Percentiles rank a stretch among this genome's conserved stretches.
Conservation (phyloP, 2,888 invertebrate species). For the Cephus runcator region DNA sequence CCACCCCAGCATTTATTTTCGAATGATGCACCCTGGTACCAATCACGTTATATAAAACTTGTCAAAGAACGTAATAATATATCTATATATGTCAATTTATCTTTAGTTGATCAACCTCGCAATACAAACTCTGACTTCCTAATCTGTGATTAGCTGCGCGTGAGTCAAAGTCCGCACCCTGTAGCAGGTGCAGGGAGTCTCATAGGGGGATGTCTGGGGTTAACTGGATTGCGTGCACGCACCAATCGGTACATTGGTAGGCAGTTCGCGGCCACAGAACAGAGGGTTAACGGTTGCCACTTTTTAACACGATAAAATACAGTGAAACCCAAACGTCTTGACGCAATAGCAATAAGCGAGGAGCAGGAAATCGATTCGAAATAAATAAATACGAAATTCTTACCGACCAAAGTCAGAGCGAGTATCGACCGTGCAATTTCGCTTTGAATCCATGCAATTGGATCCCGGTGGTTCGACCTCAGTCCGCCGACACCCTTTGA, state of each 20-base stretch:
- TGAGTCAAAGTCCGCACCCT: background rate
- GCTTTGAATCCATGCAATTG: background rate
- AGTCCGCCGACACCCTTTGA: background rate
- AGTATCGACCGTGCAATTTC: background rate
- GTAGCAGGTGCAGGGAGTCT: background rate
- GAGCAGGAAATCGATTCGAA: background rate
- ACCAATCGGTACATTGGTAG: background rate
- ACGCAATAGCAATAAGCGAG: background rate
- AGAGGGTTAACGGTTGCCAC: background rate
- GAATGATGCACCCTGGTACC: background rate
- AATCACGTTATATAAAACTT: background rate
- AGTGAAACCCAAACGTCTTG: background rate
- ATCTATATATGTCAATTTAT: too few relatives aligned
- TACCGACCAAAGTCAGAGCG: background rate
- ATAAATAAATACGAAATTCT: background rate
- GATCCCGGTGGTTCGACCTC: background rate
- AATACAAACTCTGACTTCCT: background rate
- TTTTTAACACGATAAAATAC: background rate
- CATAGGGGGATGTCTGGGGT: background rate
- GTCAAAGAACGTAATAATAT: background rate
- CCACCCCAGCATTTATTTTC: background rate
- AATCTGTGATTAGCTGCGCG: background rate
- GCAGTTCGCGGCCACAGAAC: background rate
- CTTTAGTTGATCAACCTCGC: background rate
- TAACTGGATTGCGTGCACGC: background rate